These are phyloP conservation scores for Drosophila bunnanda DNA, from an alignment of 2,888 invertebrate genomes.

Conservation along the genomic window DNA sequence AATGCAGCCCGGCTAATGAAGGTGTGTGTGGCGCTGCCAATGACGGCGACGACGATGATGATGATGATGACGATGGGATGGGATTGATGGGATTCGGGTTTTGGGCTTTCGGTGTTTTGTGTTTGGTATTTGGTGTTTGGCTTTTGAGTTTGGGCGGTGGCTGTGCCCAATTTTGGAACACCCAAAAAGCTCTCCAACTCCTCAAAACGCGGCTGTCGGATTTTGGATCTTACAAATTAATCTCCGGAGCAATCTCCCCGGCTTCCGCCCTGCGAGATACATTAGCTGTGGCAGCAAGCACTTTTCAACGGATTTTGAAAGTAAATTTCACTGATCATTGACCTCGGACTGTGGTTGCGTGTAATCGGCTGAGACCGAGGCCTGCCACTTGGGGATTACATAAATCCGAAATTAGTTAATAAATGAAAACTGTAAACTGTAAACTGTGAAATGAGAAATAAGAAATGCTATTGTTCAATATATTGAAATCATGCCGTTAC, in stretches of 20 bases:
- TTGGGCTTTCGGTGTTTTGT: constrained; percentile 3
- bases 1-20: constrained; percentile 66
- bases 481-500: constrained; percentile 64
- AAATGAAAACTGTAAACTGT: constrained; percentile 80
- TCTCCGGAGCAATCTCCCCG: constrained; percentile 50
- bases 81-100: constrained; percentile 39
- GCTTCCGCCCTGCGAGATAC: constrained; percentile 60
- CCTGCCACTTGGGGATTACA: constrained; percentile 59
- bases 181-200: constrained; percentile 50
- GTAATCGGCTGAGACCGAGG: constrained; percentile 65
- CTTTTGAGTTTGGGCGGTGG: constrained; percentile 34
- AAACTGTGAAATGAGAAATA: constrained; percentile 70
- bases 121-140: background rate
- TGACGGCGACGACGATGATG: constrained; percentile 30
- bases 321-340: constrained; percentile 81
- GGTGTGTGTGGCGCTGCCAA: constrained; percentile 63
- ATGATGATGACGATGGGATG: constrained; percentile 28
- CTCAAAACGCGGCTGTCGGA: constrained; percentile 21
- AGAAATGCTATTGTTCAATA: constrained; percentile 52
- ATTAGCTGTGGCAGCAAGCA: constrained; percentile 59
- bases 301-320: constrained; percentile 65
- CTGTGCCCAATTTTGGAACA: constrained; percentile 54
- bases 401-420: constrained; percentile 80
- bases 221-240: constrained; percentile 55
- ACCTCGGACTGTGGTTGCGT: constrained; percentile 77